Conservation (phyloP, 2,888 invertebrate genomes). For the Blera fallax region DNA sequence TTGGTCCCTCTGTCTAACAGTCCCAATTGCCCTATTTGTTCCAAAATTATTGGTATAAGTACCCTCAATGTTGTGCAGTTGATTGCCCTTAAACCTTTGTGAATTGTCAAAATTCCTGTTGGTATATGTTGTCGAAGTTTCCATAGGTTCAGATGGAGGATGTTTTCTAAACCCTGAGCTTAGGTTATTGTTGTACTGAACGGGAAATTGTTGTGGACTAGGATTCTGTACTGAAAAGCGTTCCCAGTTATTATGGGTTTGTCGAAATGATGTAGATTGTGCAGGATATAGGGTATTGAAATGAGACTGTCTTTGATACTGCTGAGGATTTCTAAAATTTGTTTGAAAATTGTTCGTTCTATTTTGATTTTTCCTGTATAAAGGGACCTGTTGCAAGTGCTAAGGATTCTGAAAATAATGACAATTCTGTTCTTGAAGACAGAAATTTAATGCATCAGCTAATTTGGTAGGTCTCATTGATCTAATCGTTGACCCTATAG, state of each 20-base stretch:
- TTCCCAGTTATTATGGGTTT: not conserved
- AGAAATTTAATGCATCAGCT: slow-evolving; percentile 61
- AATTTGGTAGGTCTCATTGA: slow-evolving; percentile 69
- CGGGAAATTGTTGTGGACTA: not conserved
- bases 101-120: not conserved
- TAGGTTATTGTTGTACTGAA: no score
- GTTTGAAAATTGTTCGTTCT: not conserved
- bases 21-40: no score
- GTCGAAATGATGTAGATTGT: not conserved
- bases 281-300: no score
- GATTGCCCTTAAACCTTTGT: not conserved
- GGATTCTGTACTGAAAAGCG: not conserved
- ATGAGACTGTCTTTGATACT: no score
- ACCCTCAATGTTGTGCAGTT: not conserved
- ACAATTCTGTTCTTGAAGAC: slow-evolving; percentile 62
- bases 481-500: slow-evolving; percentile 67
- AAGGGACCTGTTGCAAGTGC: not conserved
- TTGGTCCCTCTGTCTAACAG: not conserved
- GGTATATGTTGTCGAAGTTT: not conserved
- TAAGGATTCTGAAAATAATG: slow-evolving; percentile 1
- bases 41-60: no score
- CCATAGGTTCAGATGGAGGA: not conserved
- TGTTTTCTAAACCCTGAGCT: no score
- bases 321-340: not conserved
- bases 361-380: not conserved